Percentiles rank a stretch among this genome's conserved stretches.
Conservation (phyloP, 1,140 invertebrate genomes). For the Drosophila quadrilineata region DNA sequence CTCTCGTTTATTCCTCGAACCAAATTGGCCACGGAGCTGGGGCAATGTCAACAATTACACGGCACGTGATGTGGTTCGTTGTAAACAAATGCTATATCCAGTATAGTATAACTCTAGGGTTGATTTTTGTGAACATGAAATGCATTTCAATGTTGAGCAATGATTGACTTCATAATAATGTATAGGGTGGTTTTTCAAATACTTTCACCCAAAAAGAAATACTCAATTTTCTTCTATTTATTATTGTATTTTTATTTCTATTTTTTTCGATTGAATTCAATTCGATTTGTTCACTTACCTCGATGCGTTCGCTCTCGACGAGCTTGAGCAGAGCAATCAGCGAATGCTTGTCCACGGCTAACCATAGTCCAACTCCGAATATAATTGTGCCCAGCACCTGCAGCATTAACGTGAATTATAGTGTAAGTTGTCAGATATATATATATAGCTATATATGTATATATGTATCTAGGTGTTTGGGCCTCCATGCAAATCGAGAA, state of each 20-base stretch:
- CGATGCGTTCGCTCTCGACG: conserved; percentile 83
- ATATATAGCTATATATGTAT: no score
- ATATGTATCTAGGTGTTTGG: conserved; percentile 4
- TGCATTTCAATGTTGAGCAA: conserved; percentile 41
- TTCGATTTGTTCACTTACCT: conserved; percentile 83
- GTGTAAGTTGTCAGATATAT: background rate
- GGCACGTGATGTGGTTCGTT: conserved; percentile 31
- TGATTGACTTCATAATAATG: conserved; percentile 32
- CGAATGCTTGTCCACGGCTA: conserved; percentile 87
- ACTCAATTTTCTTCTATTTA: background rate
- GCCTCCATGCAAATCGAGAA: conserved; percentile 22
- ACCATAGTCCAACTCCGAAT: conserved; percentile 89
- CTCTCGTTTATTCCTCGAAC: conserved; percentile 5
- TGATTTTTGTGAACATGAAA: conserved; percentile 4
- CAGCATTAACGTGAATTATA: conserved; percentile 63
- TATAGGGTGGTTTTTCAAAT: no score
- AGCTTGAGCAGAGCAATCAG: conserved; percentile 85
- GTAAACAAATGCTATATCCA: background rate
- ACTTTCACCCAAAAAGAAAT: no score
- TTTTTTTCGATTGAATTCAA: conserved; percentile 15
- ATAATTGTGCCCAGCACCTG: conserved; percentile 89
- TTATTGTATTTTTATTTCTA: conserved; percentile 4
- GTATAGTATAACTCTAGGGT: conserved; percentile 25
- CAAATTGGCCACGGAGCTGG: no score
- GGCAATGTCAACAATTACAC: conserved; percentile 43